Evolutionary conservation across 1,140 invertebrate species (phyloP).

Genomic region (Neotoxoptera formosana): DNA sequence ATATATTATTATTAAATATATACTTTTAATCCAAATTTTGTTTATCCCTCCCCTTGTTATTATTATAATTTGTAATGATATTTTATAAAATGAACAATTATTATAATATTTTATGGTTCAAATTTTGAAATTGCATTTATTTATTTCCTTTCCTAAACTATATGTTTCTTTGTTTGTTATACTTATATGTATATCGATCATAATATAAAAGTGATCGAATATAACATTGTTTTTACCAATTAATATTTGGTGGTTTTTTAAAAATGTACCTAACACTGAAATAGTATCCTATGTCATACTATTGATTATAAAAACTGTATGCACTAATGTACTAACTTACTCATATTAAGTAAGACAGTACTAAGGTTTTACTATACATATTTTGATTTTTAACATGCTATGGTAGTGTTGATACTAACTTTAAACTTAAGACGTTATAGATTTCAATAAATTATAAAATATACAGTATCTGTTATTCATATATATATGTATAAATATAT

Average conservation of each 20-base stretch:
- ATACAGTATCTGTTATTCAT: not conserved
- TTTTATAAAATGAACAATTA: slow-evolving; percentile 56
- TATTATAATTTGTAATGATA: slow-evolving; percentile 55
- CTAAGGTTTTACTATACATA: not conserved
- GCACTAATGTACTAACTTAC: not conserved
- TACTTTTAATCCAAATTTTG: slow-evolving; percentile 50
- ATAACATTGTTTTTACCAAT: not conserved
- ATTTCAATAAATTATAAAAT: not conserved
- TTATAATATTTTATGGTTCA: slow-evolving; percentile 55
- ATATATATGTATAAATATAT: not conserved
- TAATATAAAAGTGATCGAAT: not conserved
- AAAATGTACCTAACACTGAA: not conserved
- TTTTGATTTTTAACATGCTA: not conserved
- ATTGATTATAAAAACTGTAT: not conserved
- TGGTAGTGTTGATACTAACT: not conserved
- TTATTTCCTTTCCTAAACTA: not conserved
- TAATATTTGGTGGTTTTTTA: not conserved
- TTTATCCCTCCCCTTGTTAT: slow-evolving; percentile 47
- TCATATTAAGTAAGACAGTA: not conserved
- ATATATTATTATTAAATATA: slow-evolving; percentile 23
- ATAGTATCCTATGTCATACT: not conserved
- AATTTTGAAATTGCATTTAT: not conserved
- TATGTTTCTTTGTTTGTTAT: not conserved
- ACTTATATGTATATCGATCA: not conserved
- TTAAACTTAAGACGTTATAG: not conserved